A percentile compares a stretch with the other conserved stretches of the same genome.
These are phyloP conservation scores for Aldabrachelys gigantea DNA, from an alignment of 2,113 vertebrate genomes.

Conservation along the genomic window DNA sequence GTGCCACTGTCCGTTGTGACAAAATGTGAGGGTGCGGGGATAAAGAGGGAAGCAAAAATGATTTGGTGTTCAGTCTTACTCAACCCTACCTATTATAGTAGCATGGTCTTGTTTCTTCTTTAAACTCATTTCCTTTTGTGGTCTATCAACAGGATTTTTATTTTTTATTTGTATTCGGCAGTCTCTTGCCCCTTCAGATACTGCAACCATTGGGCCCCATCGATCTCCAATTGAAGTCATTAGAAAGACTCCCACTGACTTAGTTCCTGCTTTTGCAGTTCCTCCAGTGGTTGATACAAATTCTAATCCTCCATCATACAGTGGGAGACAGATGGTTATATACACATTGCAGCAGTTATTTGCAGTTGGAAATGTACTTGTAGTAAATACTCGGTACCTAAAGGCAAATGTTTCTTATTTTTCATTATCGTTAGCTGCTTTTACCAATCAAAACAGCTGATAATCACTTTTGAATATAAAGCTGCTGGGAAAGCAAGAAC, in stretches of 20 bases:
- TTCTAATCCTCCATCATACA: neutral
- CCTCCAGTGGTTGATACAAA: fast-evolving
- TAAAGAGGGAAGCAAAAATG: neutral
- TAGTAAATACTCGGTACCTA: neutral
- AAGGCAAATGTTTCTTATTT: neutral
- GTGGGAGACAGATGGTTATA: neutral
- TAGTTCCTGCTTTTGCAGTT: fast-evolving
- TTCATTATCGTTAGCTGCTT: fast-evolving
- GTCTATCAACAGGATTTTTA: neutral
- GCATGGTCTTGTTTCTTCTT: neutral
- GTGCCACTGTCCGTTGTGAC: neutral
- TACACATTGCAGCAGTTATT: neutral
- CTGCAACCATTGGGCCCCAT: neutral
- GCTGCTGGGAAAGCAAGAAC: neutral
- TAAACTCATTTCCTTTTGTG: neutral
- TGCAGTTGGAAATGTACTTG: neutral
- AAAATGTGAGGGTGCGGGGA: neutral
- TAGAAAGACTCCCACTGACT: neutral
- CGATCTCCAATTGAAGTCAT: fast-evolving
- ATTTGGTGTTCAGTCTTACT: neutral
- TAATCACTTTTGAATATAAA: neutral
- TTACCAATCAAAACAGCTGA: neutral
- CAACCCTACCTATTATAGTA: neutral
- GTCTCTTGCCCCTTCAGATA: neutral
- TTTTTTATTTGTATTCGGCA: neutral